These are phyloP conservation scores for Halictus ligatus DNA, from an alignment of 2,888 invertebrate genomes.

Conservation along the genomic window DNA sequence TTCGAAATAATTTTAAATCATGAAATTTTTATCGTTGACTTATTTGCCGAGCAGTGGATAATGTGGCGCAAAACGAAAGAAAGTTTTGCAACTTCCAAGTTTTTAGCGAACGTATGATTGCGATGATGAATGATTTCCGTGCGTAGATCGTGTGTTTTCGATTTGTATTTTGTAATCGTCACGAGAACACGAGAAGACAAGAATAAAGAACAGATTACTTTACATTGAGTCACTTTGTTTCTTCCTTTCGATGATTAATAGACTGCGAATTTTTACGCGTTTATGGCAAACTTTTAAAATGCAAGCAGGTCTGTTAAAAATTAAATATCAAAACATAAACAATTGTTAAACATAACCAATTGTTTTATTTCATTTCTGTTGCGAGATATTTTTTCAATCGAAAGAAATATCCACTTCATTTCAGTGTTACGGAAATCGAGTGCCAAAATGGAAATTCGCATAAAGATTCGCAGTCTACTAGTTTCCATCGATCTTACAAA, in stretches of 20 bases:
- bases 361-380: no score
- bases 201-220: not conserved
- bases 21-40: conserved; percentile 22
- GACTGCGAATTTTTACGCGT: not conserved
- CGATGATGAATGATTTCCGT: not conserved
- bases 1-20: not conserved
- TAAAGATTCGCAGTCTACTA: no score
- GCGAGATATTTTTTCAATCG: no score
- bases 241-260: not conserved
- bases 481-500: no score
- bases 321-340: not conserved
- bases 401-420: no score
- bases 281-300: not conserved
- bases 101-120: not conserved
- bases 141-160: not conserved
- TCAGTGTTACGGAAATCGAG: no score
- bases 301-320: not conserved
- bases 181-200: not conserved
- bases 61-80: not conserved
- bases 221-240: not conserved
- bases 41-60: conserved; percentile 40
- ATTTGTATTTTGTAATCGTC: not conserved
- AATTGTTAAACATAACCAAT: no score
- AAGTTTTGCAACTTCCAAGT: not conserved
- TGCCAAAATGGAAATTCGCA: no score